Base-by-base conservation (phyloP, 2,888 invertebrate genomes). In the Sinodicranocentrus sp. region DNA sequence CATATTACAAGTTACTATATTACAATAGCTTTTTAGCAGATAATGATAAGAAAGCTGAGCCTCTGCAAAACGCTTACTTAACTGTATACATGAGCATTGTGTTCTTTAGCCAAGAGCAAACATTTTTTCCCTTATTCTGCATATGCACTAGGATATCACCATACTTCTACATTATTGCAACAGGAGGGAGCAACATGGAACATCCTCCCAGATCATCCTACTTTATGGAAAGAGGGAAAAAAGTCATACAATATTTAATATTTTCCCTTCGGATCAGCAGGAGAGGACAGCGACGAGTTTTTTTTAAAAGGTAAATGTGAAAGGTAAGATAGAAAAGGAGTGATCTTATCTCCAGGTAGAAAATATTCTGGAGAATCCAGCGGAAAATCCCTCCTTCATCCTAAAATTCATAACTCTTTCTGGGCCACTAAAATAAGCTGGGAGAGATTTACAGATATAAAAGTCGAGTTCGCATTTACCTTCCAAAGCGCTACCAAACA, bases 161-260 rank as follows among this genome's bases (percentile, higher is more conserved):
- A n/a, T n/a, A n/a, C n/a, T n/a, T n/a, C n/a, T n/a, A 33, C 33
- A 10, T 33, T 33, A n/a, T 33, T 33, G 33, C 33, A 33, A 33
- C 33, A 33, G 3, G 3, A 3, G 33, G 10, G 33, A 33, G 33
- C 33, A 52, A 52, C n/a, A 52, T 10, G 48, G 25, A 28, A 63
- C 21, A 44, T 67, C 43, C 65, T 63, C 28, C 25, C 21, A 63
- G 65, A 63, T 75, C 63, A 52, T 63, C 63, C 33, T 52, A 28
- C 25, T 75, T 63, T 75, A 61, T 48, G 48, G 17, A 44, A 28
- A 65, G 48, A 67, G 39, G 10, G 67, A 67, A 61, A 33, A 67
- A 76, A 77, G 57, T 43, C 77, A 28, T 59, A 68, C 59, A 77
- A 77, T 68, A 70, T 77, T 77, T 68, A 77, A 70, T 77, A 77